phyloP scores from a whole-genome alignment of 2,797 vertebrate species.

The Lacerta bilineata region DNA sequence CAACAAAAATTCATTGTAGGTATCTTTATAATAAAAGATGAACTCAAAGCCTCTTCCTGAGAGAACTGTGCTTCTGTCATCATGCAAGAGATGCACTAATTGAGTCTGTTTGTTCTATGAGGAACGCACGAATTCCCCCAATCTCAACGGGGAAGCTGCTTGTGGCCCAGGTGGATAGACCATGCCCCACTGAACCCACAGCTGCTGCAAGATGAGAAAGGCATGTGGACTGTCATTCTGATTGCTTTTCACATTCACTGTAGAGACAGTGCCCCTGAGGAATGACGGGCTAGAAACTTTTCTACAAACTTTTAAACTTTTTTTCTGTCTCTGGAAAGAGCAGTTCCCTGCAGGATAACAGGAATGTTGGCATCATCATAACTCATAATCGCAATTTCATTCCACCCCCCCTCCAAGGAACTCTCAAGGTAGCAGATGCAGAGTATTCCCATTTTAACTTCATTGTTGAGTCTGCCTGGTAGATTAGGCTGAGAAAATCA shows the following conservation, averaged over 20 bases:
- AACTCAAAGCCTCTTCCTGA: neutral
- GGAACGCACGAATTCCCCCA: neutral
- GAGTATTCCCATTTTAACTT: neutral
- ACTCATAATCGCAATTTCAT: neutral
- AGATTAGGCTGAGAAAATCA: neutral
- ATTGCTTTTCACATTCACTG: neutral
- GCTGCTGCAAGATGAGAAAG: slow-evolving; percentile 36
- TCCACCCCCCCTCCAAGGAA: neutral
- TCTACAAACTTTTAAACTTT: neutral
- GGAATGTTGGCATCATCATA: neutral
- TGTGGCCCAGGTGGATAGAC: slow-evolving; percentile 37
- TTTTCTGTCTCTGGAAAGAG: slow-evolving; percentile 13
- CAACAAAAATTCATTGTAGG: neutral
- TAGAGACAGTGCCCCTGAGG: rapidly evolving
- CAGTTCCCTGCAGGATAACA: neutral
- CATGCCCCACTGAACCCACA: slow-evolving; percentile 39
- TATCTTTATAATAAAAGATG: slow-evolving; percentile 24
- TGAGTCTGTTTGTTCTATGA: neutral
- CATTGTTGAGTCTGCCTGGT: no score
- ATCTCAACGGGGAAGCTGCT: neutral
- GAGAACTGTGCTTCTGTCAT: neutral
- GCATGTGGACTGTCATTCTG: neutral
- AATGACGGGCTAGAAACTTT: slow-evolving; percentile 10
- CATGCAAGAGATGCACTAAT: neutral
- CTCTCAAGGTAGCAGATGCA: neutral